A percentile compares a stretch with the other conserved stretches of the same genome.
phyloP scores from a whole-genome alignment of 2,888 invertebrate genomes.

The Hoplodrina blanda region DNA sequence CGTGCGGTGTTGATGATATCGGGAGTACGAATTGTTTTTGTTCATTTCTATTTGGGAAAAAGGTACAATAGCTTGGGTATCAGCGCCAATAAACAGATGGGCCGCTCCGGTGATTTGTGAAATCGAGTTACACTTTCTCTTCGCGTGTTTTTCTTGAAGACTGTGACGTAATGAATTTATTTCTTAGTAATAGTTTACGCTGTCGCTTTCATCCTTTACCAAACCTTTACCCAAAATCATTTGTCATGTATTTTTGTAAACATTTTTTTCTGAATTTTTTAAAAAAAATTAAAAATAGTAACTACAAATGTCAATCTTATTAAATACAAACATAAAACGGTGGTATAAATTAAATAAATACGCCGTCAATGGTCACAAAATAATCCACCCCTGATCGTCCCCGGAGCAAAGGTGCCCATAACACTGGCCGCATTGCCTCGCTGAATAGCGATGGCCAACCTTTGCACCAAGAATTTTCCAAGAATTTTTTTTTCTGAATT shows the following conservation, averaged over 20 bases:
- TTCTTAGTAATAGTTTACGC: conserved; percentile 13
- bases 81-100: conserved; percentile 66
- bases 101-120: conserved; percentile 65
- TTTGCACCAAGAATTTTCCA: too few species aligned
- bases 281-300: too few species aligned
- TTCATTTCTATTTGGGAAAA: conserved; percentile 75
- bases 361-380: too few species aligned
- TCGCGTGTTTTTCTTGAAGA: conserved; percentile 56
- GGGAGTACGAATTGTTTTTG: conserved; percentile 75
- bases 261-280: neutral
- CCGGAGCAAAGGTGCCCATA: too few species aligned
- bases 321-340: too few species aligned
- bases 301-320: too few species aligned
- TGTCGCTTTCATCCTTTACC: conserved; percentile 6
- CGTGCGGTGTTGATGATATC: conserved; percentile 82
- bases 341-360: too few species aligned
- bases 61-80: conserved; percentile 65
- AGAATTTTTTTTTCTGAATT: neutral
- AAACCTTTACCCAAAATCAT: neutral
- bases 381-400: too few species aligned
- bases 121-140: conserved; percentile 58
- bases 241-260: neutral
- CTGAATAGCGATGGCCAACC: too few species aligned
- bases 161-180: conserved; percentile 44
- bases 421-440: too few species aligned